Evolutionary conservation across 2,888 invertebrate genomes (phyloP), one percentile per base, ranked within the genome.

Genomic region (Gandaritis pyraliata): DNA sequence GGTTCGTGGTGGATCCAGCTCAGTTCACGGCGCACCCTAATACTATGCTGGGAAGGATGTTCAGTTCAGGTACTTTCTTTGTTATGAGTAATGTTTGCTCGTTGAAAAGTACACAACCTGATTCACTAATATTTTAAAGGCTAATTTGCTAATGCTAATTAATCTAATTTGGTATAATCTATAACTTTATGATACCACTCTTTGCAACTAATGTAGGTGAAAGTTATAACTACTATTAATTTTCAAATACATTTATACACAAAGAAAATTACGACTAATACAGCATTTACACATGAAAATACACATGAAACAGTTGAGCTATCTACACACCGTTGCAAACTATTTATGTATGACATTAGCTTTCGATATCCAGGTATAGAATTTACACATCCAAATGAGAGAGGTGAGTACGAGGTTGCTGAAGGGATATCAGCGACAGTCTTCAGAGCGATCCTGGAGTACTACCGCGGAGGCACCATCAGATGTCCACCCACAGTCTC

Each of bases 1-100:
- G 98, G 69, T 90, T 90, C 64, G 96, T 99, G 48, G 96, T 99
- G 18, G 98, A 99, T 86, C 97, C 98, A 6, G 95, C 97, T 1
- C 93, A 99, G 66, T 97, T 99, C 79, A 96, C 97, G 10, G 96
- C 97, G 2, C 97, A 99, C 88, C 98, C 99, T 0, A 98, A 99
- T 82, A 99, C 99, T 0, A 99, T 99, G 99, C 92, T 99, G 36
- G 99, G 99, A n/a, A 95, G 98, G 74, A 99, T 99, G 99, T 99
- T 99, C 78, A 97, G 97, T 81, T 96, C 97, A 11, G 97, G 97
- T 64, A 78, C 80, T 73, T 38, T 45, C 45, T 52, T 48, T 54
- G 56, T 38, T 39, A 39, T 13, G 13, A n/a, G 7, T 13, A 41
- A 41, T 41, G 6, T 41, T 41, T 41, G 13, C 39, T 41, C 7